Evolutionary conservation across 2,113 vertebrate genomes (phyloP), one percentile per base, ranked within the genome.

Genomic region (Orthonyx spaldingii): DNA sequence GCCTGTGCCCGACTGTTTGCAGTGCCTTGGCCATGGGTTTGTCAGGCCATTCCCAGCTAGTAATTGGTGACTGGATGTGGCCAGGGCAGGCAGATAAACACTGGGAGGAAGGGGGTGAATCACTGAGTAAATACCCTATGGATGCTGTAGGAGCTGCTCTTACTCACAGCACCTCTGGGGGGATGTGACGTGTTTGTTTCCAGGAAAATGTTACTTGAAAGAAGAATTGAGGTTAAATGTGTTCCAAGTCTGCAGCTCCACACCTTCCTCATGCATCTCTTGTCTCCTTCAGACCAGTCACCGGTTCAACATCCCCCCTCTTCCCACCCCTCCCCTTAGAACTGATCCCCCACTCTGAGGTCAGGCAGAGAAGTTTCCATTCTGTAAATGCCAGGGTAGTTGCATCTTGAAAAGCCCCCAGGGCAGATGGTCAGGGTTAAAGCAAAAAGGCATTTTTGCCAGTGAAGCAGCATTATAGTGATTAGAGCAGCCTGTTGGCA

Each of bases 31-130:
- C 71, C 85, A 88, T 90, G 95, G 96, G 35, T 90, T 93, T 94
- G 92, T 97, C 85, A 97, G 89, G 91, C 96, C 88, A 28, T 90
- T 92, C 93, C 93, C 89, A 96, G 95, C 89, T 94, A 90, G 87
- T 96, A 97, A 97, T 97, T 96, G 96, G 84, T 75, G 93, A 79
- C 94, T 97, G 92, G 95, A 83, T 97, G 97, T 96, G 97, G 97
- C 97, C 91, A 95, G 88, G 81, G 84, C 72, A 95, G 90, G 69
- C 91, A 93, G 71, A 95, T 85, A 96, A 97, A 97, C 94, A 88
- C 35, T 57, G 30, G 65, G 66, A 85, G 92, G 89, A 55, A 89
- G 77, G 93, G 68, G n/a, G 47, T 98, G 98, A 98, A 95, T 98
- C 97, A 97, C 93, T 50, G 23, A 80, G 84, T 57, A 91, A 92